Conservation (phyloP, 2,113 vertebrate species). For the Pomatorhinus ruficollis region DNA sequence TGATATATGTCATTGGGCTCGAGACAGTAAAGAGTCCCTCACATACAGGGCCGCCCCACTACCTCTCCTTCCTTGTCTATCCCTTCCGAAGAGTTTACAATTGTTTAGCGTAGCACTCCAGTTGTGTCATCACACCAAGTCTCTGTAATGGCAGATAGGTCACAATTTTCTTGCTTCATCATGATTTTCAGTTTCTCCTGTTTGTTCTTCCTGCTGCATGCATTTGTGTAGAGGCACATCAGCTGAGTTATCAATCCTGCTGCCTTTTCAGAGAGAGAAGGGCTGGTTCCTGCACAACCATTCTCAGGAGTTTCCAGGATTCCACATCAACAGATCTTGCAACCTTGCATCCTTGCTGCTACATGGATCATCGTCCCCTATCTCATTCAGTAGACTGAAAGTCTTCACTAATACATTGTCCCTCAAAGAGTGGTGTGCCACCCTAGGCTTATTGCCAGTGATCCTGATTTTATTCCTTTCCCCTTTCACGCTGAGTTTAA, state of each 20-base stretch:
- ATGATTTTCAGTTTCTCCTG: neutral
- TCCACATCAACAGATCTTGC: neutral
- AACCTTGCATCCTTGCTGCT: neutral
- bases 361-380: neutral
- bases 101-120: accelerated
- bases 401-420: neutral
- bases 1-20: neutral
- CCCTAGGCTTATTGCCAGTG: neutral
- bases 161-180: neutral
- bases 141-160: neutral
- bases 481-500: neutral
- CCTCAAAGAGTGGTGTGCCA: neutral
- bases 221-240: neutral
- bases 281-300: neutral
- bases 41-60: accelerated
- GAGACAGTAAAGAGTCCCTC: neutral
- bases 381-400: neutral
- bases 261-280: neutral
- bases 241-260: neutral
- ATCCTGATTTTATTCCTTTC: neutral
- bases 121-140: neutral
- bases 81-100: neutral
- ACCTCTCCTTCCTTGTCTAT: neutral
- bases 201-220: neutral
- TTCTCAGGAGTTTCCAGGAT: neutral